Evolutionary conservation across 2,113 vertebrate genomes (phyloP).

Genomic region (Heteronetta atricapilla): DNA sequence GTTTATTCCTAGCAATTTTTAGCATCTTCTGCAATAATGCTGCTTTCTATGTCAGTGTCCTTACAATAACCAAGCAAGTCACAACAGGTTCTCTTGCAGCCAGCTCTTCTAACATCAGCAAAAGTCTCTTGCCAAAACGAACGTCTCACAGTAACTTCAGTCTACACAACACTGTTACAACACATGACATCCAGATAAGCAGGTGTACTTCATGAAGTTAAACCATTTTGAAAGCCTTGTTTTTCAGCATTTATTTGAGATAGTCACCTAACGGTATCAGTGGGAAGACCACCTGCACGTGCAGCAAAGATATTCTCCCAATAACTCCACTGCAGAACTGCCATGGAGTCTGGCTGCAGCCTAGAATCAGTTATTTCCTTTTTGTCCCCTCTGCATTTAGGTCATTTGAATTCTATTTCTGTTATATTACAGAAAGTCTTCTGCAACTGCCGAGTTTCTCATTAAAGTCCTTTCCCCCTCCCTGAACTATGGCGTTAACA

Average conservation of each 20-base stretch:
- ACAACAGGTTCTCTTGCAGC: background rate
- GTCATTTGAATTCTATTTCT: background rate
- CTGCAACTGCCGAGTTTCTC: background rate
- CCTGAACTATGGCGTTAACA: background rate
- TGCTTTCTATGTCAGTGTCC: background rate
- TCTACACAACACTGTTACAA: background rate
- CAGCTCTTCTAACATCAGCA: background rate
- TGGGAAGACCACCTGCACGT: background rate
- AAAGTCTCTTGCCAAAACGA: background rate
- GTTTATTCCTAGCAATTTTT: background rate
- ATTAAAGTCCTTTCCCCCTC: background rate
- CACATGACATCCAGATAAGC: background rate
- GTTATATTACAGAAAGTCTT: background rate
- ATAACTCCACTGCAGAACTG: background rate
- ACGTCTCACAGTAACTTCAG: background rate
- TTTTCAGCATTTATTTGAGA: background rate
- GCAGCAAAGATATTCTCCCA: background rate
- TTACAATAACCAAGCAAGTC: background rate
- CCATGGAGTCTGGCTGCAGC: background rate
- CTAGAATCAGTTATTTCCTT: background rate
- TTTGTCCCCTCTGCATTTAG: background rate
- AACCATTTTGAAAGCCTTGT: background rate
- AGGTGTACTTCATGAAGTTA: background rate
- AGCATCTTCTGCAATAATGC: background rate
- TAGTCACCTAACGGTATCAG: background rate